phyloP scores from a whole-genome alignment of 2,888 invertebrate genomes.

The Drosophila nigricruria region DNA sequence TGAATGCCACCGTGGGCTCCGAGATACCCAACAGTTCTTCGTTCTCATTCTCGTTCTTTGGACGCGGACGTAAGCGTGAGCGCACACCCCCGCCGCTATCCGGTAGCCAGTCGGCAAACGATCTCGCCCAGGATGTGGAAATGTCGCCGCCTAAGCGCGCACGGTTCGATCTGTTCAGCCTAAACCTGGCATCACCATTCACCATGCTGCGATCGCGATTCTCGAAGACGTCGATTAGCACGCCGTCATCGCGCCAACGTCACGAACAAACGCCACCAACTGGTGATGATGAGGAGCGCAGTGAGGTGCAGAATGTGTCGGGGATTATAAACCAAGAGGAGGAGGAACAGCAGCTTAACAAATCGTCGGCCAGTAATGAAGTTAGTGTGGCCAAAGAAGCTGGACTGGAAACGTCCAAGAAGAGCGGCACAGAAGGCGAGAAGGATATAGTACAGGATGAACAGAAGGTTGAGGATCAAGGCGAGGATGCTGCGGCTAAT shows the following conservation, averaged over 20 bases:
- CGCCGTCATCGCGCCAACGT: slow-evolving; percentile 74
- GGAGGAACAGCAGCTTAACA: slow-evolving; percentile 48
- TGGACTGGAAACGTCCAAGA: slow-evolving; percentile 62
- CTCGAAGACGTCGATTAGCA: slow-evolving; percentile 78
- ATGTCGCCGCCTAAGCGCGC: slow-evolving; percentile 83
- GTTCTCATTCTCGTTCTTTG: slow-evolving; percentile 82
- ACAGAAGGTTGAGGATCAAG: slow-evolving; percentile 32
- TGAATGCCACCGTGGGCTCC: slow-evolving; percentile 85
- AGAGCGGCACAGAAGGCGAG: slow-evolving; percentile 32
- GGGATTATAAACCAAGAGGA: slow-evolving; percentile 79
- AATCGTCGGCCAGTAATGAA: slow-evolving; percentile 55
- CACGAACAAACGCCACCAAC: slow-evolving; percentile 51
- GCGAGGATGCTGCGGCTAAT: slow-evolving; percentile 39
- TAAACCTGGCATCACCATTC: slow-evolving; percentile 81
- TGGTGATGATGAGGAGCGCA: slow-evolving; percentile 68
- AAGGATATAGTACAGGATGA: slow-evolving; percentile 22
- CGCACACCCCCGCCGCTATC: slow-evolving; percentile 71
- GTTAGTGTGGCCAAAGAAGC: slow-evolving; percentile 66
- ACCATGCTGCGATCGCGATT: slow-evolving; percentile 82
- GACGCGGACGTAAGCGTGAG: slow-evolving; percentile 83
- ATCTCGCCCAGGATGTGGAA: slow-evolving; percentile 77
- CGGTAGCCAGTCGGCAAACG: slow-evolving; percentile 68
- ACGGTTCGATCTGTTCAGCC: slow-evolving; percentile 82
- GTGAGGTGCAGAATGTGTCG: slow-evolving; percentile 82
- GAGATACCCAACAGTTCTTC: slow-evolving; percentile 83